A percentile compares a stretch with the other conserved stretches of the same genome.
phyloP scores from a whole-genome alignment of 2,888 invertebrate species.

The Spilarctia lutea region DNA sequence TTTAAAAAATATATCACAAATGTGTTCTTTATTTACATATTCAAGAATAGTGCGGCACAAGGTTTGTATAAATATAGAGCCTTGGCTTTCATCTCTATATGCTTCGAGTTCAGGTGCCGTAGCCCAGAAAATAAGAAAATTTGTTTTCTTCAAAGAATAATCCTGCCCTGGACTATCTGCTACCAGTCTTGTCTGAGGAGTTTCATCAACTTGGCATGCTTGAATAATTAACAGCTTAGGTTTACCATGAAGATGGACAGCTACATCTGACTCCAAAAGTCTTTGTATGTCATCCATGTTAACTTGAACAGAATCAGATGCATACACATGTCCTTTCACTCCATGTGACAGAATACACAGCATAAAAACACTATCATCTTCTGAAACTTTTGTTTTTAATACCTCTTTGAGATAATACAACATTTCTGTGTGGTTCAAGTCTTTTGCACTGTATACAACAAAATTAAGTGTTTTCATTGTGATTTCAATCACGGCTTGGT shows the following conservation, averaged over 20 bases:
- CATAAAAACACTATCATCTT: slow-evolving; percentile 77
- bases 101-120: slow-evolving; percentile 80
- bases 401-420: slow-evolving; percentile 66
- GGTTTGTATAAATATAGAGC: slow-evolving; percentile 78
- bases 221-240: slow-evolving; percentile 79
- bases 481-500: slow-evolving; percentile 63
- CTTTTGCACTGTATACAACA: slow-evolving; percentile 64
- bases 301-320: slow-evolving; percentile 77
- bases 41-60: slow-evolving; percentile 66
- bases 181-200: slow-evolving; percentile 54
- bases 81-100: slow-evolving; percentile 67
- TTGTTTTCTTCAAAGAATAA: slow-evolving; percentile 66
- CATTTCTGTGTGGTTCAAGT: slow-evolving; percentile 69
- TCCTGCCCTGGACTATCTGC: slow-evolving; percentile 65
- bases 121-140: slow-evolving; percentile 79
- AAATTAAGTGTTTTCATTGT: slow-evolving; percentile 76
- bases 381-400: slow-evolving; percentile 60
- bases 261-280: slow-evolving; percentile 71
- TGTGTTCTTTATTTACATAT: slow-evolving; percentile 63
- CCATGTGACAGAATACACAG: slow-evolving; percentile 81
- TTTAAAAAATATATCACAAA: slow-evolving; percentile 74
- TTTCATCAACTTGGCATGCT: slow-evolving; percentile 76
- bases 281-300: slow-evolving; percentile 76
- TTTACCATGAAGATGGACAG: slow-evolving; percentile 62
- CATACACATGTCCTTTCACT: slow-evolving; percentile 75